Conservation (phyloP, 2,113 vertebrate species). For the Siphamia tubifer region DNA sequence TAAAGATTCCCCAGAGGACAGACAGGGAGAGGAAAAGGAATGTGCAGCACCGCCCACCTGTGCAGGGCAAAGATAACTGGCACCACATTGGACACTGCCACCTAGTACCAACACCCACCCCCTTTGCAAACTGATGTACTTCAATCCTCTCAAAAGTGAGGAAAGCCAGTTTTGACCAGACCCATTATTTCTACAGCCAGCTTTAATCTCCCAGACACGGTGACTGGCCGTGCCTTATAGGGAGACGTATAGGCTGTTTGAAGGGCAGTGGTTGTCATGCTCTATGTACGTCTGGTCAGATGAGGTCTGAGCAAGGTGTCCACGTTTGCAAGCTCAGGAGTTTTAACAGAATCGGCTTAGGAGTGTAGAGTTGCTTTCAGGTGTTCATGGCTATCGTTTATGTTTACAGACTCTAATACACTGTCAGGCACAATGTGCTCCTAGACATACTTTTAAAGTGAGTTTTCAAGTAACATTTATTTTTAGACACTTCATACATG, state of each 20-base stretch:
- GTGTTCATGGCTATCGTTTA: not conserved
- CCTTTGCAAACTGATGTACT: not conserved
- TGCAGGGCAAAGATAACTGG: slow-evolving; percentile 51
- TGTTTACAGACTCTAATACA: not conserved
- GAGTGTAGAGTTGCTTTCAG: not conserved
- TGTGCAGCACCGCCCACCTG: slow-evolving; percentile 46
- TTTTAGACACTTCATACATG: not conserved
- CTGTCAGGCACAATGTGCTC: not conserved
- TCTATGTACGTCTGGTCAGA: slow-evolving; percentile 33
- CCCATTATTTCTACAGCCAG: slow-evolving; percentile 8
- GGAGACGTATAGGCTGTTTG: slow-evolving; percentile 15
- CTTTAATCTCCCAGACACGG: slow-evolving; percentile 43
- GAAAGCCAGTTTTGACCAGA: not conserved
- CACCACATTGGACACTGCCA: slow-evolving; percentile 27
- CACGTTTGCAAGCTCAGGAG: slow-evolving; percentile 46
- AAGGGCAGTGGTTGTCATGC: slow-evolving; percentile 21
- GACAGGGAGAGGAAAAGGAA: slow-evolving; percentile 5
- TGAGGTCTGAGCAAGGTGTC: slow-evolving; percentile 45
- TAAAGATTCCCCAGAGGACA: slow-evolving; percentile 37
- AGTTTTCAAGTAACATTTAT: not conserved
- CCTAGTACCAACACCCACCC: slow-evolving; percentile 25
- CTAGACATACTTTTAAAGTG: not conserved
- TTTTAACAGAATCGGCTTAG: slow-evolving; percentile 47
- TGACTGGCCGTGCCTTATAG: slow-evolving; percentile 8
- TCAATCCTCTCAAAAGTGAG: not conserved